A percentile compares a stretch with the other conserved stretches of the same genome.
phyloP scores from a whole-genome alignment of 2,113 vertebrate species.

The Scophthalmus maximus region DNA sequence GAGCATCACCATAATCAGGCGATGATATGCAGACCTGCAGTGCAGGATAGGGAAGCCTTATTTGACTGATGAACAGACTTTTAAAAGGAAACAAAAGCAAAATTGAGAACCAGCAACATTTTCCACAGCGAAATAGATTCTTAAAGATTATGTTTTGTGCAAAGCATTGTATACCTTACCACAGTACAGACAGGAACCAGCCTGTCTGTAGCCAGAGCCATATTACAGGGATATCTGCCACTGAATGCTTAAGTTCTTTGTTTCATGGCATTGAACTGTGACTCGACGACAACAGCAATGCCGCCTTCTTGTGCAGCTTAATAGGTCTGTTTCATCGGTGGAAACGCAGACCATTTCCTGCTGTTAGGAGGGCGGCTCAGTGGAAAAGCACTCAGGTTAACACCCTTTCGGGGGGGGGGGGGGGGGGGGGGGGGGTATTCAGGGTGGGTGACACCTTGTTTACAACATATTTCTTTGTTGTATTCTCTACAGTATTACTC shows the following conservation, averaged over 20 bases:
- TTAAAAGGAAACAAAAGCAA: not conserved
- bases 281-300: constrained; percentile 37
- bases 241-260: constrained; percentile 23
- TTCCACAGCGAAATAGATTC: not conserved
- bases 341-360: constrained; percentile 43
- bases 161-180: too few species aligned
- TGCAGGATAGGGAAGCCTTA: too few species aligned
- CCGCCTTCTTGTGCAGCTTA: constrained; percentile 31
- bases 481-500: not conserved
- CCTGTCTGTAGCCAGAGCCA: too few species aligned
- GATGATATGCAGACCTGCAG: too few species aligned
- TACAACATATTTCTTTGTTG: not conserved
- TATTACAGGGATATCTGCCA: constrained; percentile 2
- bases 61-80: not conserved
- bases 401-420: constrained; percentile 28
- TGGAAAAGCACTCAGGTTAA: constrained; percentile 51
- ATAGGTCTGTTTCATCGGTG: constrained; percentile 32
- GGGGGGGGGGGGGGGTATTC: not conserved
- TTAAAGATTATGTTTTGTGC: too few species aligned
- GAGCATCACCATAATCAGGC: too few species aligned
- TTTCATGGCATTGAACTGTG: constrained; percentile 40
- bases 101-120: not conserved
- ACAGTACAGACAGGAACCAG: too few species aligned
- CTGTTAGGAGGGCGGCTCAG: constrained; percentile 29
- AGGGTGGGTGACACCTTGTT: not conserved